These are phyloP conservation scores for Aphyosemion australe DNA, from an alignment of 2,113 vertebrate species.

Conservation along the genomic window DNA sequence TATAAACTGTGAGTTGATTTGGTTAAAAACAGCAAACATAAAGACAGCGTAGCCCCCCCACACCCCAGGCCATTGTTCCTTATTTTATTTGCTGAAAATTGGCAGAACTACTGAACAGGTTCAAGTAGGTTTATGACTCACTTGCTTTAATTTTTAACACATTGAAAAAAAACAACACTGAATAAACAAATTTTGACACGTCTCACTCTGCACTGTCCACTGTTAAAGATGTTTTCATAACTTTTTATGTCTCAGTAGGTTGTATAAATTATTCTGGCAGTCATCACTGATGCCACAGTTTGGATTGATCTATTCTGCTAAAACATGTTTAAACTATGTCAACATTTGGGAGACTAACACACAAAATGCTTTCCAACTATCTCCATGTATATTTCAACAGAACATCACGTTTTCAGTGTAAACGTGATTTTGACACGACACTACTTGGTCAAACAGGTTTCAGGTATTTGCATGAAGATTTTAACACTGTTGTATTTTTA, in stretches of 20 bases:
- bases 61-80: no score
- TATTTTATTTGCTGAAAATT: no score
- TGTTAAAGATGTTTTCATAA: not conserved
- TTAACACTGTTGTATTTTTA: no score
- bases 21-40: no score
- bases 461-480: no score
- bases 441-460: no score
- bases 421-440: not conserved
- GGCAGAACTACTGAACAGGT: not conserved
- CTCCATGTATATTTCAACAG: not conserved
- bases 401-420: not conserved
- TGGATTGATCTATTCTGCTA: not conserved
- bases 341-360: not conserved
- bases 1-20: no score
- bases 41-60: no score
- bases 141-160: slow-evolving; percentile 50
- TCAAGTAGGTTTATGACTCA: slow-evolving; percentile 3
- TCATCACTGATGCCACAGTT: not conserved
- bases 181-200: slow-evolving; percentile 21
- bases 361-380: not conserved
- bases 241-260: slow-evolving; percentile 8
- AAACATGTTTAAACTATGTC: not conserved
- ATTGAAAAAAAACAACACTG: slow-evolving; percentile 10
- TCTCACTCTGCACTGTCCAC: slow-evolving; percentile 20
- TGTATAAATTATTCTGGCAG: slow-evolving; percentile 7